A percentile compares a stretch with the other conserved stretches of the same genome.
phyloP scores from a whole-genome alignment of 2,888 invertebrate species.

The Crematogaster levior region DNA sequence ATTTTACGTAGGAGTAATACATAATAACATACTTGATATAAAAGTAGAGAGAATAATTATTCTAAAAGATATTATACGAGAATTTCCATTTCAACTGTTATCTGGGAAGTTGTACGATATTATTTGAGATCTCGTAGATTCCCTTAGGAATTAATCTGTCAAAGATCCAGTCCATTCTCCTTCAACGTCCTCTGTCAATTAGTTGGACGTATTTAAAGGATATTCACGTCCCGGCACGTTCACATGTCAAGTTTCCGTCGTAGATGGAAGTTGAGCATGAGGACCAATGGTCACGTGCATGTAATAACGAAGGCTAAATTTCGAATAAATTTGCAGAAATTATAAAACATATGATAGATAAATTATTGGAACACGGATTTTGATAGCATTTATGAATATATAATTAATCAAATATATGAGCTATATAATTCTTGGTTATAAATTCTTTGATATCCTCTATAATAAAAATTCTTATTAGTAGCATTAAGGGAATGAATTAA shows the following conservation, averaged over 20 bases:
- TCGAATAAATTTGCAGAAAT: slow-evolving; percentile 46
- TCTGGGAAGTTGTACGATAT: background rate
- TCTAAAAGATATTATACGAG: background rate
- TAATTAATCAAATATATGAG: background rate
- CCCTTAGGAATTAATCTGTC: slow-evolving; percentile 19
- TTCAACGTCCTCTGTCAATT: slow-evolving; percentile 44
- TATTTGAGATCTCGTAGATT: background rate
- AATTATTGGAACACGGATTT: background rate
- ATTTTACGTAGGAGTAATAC: background rate
- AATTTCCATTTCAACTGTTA: slow-evolving; percentile 7
- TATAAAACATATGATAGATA: slow-evolving; percentile 23
- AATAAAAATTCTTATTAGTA: background rate
- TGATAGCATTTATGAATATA: background rate
- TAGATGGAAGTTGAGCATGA: slow-evolving; percentile 44
- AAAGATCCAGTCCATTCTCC: background rate
- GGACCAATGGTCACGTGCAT: slow-evolving; percentile 60
- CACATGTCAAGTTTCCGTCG: slow-evolving; percentile 53
- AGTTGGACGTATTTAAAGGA: slow-evolving; percentile 24
- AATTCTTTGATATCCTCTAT: background rate
- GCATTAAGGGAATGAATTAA: background rate
- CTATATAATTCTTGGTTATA: background rate
- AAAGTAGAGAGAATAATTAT: background rate
- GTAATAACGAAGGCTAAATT: slow-evolving; percentile 32
- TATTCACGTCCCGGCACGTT: slow-evolving; percentile 48
- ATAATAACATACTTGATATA: background rate